phyloP scores from a whole-genome alignment of 2,113 vertebrate species.

The Atractosteus spatula region DNA sequence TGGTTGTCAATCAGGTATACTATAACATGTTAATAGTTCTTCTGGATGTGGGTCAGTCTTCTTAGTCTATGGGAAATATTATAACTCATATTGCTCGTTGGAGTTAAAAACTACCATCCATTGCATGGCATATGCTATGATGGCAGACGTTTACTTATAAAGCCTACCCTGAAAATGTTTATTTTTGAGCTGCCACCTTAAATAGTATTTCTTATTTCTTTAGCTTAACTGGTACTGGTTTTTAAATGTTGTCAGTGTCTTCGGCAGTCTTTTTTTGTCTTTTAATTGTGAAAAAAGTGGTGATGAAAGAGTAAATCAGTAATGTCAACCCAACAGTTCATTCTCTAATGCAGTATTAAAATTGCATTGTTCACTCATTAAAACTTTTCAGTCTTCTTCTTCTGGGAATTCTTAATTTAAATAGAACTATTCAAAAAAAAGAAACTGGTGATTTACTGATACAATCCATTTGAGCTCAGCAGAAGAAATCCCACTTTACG shows the following conservation, averaged over 20 bases:
- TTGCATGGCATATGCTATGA: too few species aligned
- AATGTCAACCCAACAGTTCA: slow-evolving; percentile 47
- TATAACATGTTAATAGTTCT: too few species aligned
- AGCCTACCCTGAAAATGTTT: too few species aligned
- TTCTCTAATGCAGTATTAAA: slow-evolving; percentile 2
- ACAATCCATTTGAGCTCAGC: neutral
- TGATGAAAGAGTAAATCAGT: slow-evolving; percentile 52
- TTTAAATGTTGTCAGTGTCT: slow-evolving; percentile 40
- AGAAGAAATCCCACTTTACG: slow-evolving; percentile 3
- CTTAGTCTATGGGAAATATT: too few species aligned
- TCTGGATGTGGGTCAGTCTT: too few species aligned
- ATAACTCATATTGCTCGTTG: too few species aligned
- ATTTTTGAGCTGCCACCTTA: too few species aligned
- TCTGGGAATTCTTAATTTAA: neutral
- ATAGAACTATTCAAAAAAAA: neutral
- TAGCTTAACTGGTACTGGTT: too few species aligned
- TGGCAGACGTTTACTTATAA: too few species aligned
- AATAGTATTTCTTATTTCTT: too few species aligned
- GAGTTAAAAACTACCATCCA: too few species aligned
- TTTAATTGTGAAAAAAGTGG: slow-evolving; percentile 38
- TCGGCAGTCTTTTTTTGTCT: slow-evolving; percentile 30
- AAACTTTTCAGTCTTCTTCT: neutral
- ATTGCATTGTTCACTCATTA: neutral
- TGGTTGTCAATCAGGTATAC: too few species aligned
- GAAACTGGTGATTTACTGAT: neutral